Evolutionary conservation across 2,797 vertebrate genomes (phyloP), one percentile per base, ranked within the genome.

Genomic region (Botia kubotai): DNA sequence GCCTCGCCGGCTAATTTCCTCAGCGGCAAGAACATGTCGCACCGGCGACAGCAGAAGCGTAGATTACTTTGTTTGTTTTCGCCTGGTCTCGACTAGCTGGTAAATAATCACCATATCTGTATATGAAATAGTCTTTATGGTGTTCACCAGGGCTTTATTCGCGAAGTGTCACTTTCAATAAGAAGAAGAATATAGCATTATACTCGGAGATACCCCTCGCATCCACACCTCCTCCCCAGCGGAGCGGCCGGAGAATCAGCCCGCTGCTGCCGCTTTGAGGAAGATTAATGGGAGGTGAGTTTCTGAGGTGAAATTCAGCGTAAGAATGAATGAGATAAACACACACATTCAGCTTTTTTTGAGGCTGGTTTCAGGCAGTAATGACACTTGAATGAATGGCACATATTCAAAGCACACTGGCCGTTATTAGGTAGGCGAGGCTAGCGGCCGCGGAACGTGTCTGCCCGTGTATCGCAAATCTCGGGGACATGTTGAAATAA

Each of bases 111-210:
- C 84, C 85, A 83, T 79, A 85, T 84, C 85, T 82, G 79, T 82
- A 73, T 86, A 86, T 86, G 80, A 88, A 89, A 85, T 82, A 81
- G 85, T 84, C 82, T 84, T 87, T 82, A 79, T 83, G 76, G 80
- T 82, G 81, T 86, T 88, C 76, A 80, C 74, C 14, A 77, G 69
- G 77, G 72, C 81, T 84, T 80, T 85, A 85, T 87, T 81, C 76
- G 60, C 83, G 85, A 33, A 55, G 69, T 88, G 88, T 90, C 90
- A 89, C 86, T 88, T 89, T 87, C 86, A 89, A 87, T 89, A 84
- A 90, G 69, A 67, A 72, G 80, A 82, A 81, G 83, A 83, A 89
- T 90, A 86, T 80, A 88, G 85, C 85, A 82, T 82, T 55, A 65
- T 70, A 55, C 58, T 80, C 69, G 17, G 80, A 74, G 81, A 84